Conservation (phyloP, 2,888 invertebrate genomes). For the Scrobipalpa costella region DNA sequence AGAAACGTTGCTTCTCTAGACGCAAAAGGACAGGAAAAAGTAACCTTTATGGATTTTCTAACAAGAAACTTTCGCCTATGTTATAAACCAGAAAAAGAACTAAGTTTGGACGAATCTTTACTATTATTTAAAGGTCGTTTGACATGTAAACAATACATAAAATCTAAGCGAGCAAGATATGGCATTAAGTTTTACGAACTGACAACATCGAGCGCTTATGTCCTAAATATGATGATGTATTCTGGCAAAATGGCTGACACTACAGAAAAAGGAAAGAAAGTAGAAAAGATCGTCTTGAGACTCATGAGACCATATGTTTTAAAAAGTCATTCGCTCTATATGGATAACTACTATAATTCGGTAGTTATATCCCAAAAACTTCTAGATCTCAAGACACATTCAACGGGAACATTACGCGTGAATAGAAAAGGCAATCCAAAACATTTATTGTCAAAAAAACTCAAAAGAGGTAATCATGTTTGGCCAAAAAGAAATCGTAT, state of each 20-base stretch:
- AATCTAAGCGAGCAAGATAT: slow-evolving; percentile 18
- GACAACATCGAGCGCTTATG: slow-evolving; percentile 30
- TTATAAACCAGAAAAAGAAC: slow-evolving; percentile 20
- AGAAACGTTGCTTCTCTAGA: neutral
- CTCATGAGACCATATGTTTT: slow-evolving; percentile 28
- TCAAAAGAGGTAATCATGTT: slow-evolving; percentile 30
- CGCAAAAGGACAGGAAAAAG: slow-evolving; percentile 18
- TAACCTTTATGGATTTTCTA: slow-evolving; percentile 13
- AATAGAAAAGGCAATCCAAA: slow-evolving; percentile 33
- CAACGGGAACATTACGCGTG: slow-evolving; percentile 29
- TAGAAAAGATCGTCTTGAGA: slow-evolving; percentile 24
- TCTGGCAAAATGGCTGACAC: slow-evolving; percentile 25
- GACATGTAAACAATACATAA: slow-evolving; percentile 20
- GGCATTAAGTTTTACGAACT: slow-evolving; percentile 19
- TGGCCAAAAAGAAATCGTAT: slow-evolving; percentile 28
- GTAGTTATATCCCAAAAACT: slow-evolving; percentile 29
- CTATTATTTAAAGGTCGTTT: slow-evolving; percentile 22
- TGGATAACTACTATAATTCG: slow-evolving; percentile 32
- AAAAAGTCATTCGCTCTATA: slow-evolving; percentile 31
- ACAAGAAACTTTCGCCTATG: slow-evolving; percentile 12
- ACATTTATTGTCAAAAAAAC: slow-evolving; percentile 23
- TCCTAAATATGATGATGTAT: slow-evolving; percentile 34
- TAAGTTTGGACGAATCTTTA: too few species aligned
- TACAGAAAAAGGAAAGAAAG: slow-evolving; percentile 24
- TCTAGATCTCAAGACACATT: too few species aligned